Evolutionary conservation across 1,140 invertebrate genomes (phyloP).

Genomic region (Lucilia cuprina): DNA sequence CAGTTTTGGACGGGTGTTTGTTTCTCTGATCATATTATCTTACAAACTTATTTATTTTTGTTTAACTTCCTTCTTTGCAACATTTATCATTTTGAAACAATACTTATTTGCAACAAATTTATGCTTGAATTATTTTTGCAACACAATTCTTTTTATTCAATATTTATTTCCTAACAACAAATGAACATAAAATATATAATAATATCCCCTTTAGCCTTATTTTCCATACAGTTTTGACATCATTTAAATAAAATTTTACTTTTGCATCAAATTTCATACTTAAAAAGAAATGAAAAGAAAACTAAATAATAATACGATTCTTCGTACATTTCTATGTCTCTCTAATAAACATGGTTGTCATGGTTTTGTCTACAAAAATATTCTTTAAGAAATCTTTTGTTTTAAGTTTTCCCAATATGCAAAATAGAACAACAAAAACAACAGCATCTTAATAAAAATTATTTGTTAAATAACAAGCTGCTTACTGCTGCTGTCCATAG

Average conservation of each 20-base stretch:
- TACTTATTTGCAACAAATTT: neutral
- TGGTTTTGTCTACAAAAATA: neutral
- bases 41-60: no score
- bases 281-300: neutral
- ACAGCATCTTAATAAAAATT: neutral
- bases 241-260: conserved; percentile 6
- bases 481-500: neutral
- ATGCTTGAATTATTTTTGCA: neutral
- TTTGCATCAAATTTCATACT: conserved; percentile 7
- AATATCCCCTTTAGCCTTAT: no score
- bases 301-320: conserved; percentile 13
- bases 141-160: neutral
- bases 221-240: neutral
- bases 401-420: neutral
- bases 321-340: neutral
- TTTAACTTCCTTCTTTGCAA: neutral
- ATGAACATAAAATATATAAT: no score
- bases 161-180: conserved; percentile 6
- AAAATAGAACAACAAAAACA: no score
- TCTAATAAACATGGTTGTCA: conserved; percentile 7
- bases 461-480: neutral
- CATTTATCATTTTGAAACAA: neutral
- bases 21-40: neutral
- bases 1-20: neutral
- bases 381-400: neutral